Evolutionary conservation across 2,888 invertebrate species (phyloP), one percentile per base, ranked within the genome.

Genomic region (Dolomedes plantarius): DNA sequence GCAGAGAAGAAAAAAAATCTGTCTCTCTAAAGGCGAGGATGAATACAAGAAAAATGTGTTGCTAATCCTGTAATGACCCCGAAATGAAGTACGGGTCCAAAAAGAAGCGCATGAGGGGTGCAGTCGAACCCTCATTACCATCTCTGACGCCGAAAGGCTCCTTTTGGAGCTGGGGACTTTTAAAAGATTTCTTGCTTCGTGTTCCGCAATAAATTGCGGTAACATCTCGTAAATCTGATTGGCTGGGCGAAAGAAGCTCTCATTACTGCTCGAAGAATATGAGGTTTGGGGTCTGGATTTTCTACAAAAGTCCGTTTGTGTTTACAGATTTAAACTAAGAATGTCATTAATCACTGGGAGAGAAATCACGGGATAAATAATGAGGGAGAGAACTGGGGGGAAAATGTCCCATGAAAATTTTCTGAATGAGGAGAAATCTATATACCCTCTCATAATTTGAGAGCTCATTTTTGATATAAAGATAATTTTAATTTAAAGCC

Each of bases 11-110:
- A 67, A 73, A 79, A 72, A 72, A 69, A 65, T 23, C 27, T 65
- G 36, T 62, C 69, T 71, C 64, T 41, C 19, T n/a, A 68, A 71
- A 75, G 74, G 83, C 67, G 65, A 77, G 32, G 76, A 71, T 65
- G 76, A 83, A 46, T 85, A 31, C 73, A 64, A 77, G 83, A 77
- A 85, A 56, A 85, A 85, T 85, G 83, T 77, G 83, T 77, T 85
- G 83, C 77, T 85, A 85, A 85, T 85, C 83, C 83, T 77, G 83
- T 85, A 85, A 85, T 85, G 83, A 77, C 83, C 83, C 77, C 72
- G 67, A 85, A 85, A 85, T 85, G 83, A 85, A 82, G 82, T 74
- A 81, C 68, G 81, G 29, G 69, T 75, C 62, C 46, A 62, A 72
- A 32, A 79, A 64, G 67, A 65, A 75, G 69, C 68, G 69, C 62